phyloP scores from a whole-genome alignment of 2,888 invertebrate genomes.

The Orthosia gracilis region DNA sequence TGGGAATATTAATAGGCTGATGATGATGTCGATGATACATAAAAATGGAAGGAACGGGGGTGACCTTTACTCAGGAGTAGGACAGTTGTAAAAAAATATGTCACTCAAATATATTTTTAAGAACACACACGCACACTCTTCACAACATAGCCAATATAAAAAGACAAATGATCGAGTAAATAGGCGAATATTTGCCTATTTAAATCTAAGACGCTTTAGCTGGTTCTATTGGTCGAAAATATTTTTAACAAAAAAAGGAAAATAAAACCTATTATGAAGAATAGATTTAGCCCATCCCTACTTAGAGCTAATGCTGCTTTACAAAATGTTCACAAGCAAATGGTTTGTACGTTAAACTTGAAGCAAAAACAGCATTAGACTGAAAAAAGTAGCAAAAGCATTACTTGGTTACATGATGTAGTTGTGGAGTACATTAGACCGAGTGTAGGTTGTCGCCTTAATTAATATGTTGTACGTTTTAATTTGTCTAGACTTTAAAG shows the following conservation, averaged over 20 bases:
- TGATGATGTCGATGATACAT: too few relatives aligned
- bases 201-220: too few relatives aligned
- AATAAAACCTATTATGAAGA: neutral
- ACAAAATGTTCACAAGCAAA: slow-evolving; percentile 79
- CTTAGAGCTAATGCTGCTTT: slow-evolving; percentile 83
- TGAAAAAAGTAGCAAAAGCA: slow-evolving; percentile 61
- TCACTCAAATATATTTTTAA: neutral
- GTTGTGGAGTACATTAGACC: slow-evolving; percentile 42
- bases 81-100: too few relatives aligned
- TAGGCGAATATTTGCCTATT: too few relatives aligned
- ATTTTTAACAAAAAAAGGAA: too few relatives aligned
- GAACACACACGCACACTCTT: too few relatives aligned
- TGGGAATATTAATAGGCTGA: too few relatives aligned
- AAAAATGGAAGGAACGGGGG: too few relatives aligned
- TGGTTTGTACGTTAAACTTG: slow-evolving; percentile 73
- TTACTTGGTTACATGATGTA: slow-evolving; percentile 52
- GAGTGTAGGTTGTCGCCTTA: slow-evolving; percentile 31
- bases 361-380: slow-evolving; percentile 67
- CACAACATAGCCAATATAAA: too few relatives aligned
- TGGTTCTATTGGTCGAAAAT: too few relatives aligned
- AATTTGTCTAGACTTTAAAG: slow-evolving; percentile 22
- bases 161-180: too few relatives aligned
- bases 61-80: too few relatives aligned
- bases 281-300: slow-evolving; percentile 49
- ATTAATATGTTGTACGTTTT: slow-evolving; percentile 34